These are phyloP conservation scores for Mungos mungo DNA, from an alignment of 2,113 vertebrate genomes.

Conservation along the genomic window DNA sequence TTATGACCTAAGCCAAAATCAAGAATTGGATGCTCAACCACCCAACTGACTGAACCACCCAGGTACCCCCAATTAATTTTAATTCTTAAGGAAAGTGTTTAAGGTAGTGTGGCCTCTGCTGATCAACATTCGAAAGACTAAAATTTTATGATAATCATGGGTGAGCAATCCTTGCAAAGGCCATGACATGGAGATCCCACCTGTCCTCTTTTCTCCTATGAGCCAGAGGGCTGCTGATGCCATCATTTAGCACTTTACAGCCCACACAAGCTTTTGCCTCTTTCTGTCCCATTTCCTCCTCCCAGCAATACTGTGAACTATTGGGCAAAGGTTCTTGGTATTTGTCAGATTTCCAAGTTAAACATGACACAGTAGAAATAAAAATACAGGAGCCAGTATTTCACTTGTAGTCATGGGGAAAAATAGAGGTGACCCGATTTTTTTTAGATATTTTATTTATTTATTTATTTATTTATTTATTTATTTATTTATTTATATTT, in stretches of 20 bases:
- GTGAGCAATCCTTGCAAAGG: not conserved
- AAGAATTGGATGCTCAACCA: no score
- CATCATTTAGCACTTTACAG: not conserved
- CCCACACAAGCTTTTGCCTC: not conserved
- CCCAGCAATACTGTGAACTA: not conserved
- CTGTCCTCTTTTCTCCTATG: not conserved
- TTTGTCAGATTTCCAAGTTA: constrained; percentile 73
- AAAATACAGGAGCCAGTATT: constrained; percentile 59
- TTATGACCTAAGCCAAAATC: no score
- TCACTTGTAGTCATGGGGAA: constrained; percentile 58
- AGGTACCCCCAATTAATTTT: not conserved
- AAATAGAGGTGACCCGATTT: not conserved
- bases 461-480: no score
- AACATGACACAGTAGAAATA: constrained; percentile 76
- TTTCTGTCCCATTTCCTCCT: not conserved
- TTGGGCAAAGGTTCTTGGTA: not conserved
- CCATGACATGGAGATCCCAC: fast-evolving
- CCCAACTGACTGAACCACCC: no score
- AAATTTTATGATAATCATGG: not conserved
- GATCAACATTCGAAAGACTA: not conserved
- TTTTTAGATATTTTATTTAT: no score
- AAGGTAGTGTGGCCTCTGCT: not conserved
- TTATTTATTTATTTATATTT: no score
- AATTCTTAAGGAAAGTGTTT: not conserved
- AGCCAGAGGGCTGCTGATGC: not conserved